Evolutionary conservation across 1,140 invertebrate genomes (phyloP).

Genomic region (Caenorhabditis briggsae): DNA sequence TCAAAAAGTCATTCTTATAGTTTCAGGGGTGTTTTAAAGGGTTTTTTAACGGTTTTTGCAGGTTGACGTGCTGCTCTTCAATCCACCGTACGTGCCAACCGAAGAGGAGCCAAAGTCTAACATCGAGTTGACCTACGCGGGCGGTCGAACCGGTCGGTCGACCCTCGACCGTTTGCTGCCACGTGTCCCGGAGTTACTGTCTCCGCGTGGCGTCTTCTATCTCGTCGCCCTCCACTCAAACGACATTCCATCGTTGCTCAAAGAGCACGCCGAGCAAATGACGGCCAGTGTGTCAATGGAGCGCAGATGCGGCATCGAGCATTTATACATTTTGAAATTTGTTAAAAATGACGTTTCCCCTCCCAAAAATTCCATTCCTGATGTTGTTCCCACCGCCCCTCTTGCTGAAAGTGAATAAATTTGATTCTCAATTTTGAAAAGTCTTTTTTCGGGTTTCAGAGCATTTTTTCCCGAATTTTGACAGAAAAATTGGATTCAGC

Average conservation of each 20-base stretch:
- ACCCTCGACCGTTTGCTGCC: conserved; percentile 71
- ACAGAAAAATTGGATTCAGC: too few species aligned
- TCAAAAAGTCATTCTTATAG: conserved; percentile 5
- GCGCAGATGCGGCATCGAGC: conserved; percentile 74
- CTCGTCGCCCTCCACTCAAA: conserved; percentile 74
- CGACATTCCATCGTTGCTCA: conserved; percentile 64
- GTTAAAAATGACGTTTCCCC: background rate
- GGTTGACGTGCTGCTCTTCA: conserved; percentile 91
- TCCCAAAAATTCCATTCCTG: too few species aligned
- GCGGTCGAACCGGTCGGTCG: conserved; percentile 69
- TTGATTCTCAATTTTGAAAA: too few species aligned
- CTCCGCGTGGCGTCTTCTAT: conserved; percentile 72
- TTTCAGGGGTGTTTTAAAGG: conserved; percentile 62
- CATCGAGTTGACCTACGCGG: conserved; percentile 67
- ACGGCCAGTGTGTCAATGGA: conserved; percentile 67
- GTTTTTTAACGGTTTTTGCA: background rate
- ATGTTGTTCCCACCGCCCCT: too few species aligned
- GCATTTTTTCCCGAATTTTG: too few species aligned
- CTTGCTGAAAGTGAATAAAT: too few species aligned
- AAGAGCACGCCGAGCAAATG: conserved; percentile 38
- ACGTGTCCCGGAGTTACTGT: conserved; percentile 68
- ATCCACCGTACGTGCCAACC: conserved; percentile 97
- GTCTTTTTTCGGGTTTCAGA: too few species aligned
- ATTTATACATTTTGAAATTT: conserved; percentile 72
- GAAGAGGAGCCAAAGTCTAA: conserved; percentile 65